Percentiles rank a stretch among this genome's conserved stretches.
phyloP scores from a whole-genome alignment of 2,797 vertebrate species.

The Orestias chungarensis region DNA sequence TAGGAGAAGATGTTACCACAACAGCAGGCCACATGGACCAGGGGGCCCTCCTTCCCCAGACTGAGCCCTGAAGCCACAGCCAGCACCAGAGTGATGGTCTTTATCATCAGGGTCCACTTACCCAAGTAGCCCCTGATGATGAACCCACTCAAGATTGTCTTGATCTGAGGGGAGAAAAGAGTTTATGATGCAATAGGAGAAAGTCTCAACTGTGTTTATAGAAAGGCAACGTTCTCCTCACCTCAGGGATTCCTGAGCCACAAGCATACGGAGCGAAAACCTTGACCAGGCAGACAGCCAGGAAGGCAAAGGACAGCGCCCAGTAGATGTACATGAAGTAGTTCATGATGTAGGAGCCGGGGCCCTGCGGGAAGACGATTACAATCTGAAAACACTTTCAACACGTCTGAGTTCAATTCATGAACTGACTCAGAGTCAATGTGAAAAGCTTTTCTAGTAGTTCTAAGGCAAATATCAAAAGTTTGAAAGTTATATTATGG shows the following conservation, averaged over 20 bases:
- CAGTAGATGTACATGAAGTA: constrained; percentile 99
- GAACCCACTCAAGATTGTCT: constrained; percentile 98
- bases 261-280: constrained; percentile 98
- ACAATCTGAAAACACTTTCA: background rate
- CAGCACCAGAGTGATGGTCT: constrained; percentile 96
- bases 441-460: background rate
- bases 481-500: background rate
- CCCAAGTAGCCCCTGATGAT: constrained; percentile 98
- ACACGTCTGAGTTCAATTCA: background rate
- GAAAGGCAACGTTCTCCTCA: constrained; percentile 60
- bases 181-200: background rate
- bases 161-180: constrained; percentile 83
- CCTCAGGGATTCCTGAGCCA: constrained; percentile 98
- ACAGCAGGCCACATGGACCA: constrained; percentile 98
- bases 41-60: constrained; percentile 96
- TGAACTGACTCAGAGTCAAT: background rate
- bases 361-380: constrained; percentile 83
- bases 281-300: constrained; percentile 96
- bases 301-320: constrained; percentile 96
- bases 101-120: constrained; percentile 99
- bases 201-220: background rate
- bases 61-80: constrained; percentile 97
- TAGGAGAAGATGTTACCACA: constrained; percentile 99
- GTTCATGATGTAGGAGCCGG: constrained; percentile 99
- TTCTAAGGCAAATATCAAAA: background rate